Evolutionary conservation across 2,888 invertebrate genomes (phyloP).

Genomic region (Drepana falcataria): DNA sequence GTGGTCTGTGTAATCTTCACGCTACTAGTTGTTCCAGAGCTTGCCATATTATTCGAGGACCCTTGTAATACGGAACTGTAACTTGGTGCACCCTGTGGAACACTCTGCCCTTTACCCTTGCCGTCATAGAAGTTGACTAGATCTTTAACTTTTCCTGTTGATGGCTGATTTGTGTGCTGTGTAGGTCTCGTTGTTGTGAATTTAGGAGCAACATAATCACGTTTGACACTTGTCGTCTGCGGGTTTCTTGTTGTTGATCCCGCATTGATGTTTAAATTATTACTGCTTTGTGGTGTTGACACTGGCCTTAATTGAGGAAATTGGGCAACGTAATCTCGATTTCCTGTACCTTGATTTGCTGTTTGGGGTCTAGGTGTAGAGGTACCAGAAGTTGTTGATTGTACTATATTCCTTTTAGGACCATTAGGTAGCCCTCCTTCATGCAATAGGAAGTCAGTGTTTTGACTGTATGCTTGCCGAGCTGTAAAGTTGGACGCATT

Average conservation of each 20-base stretch:
- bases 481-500: conserved; percentile 21
- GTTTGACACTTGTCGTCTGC: conserved; percentile 24
- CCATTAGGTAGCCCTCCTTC: conserved; percentile 43
- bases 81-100: conserved; percentile 45
- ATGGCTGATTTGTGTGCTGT: conserved; percentile 27
- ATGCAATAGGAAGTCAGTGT: conserved; percentile 60
- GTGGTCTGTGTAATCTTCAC: conserved; percentile 22
- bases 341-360: conserved; percentile 19
- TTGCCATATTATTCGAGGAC: conserved; percentile 24
- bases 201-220: conserved; percentile 47
- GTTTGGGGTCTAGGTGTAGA: conserved; percentile 10
- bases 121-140: conserved; percentile 59
- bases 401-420: conserved; percentile 40
- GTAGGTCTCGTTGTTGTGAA: conserved; percentile 24
- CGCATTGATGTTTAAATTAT: conserved; percentile 3
- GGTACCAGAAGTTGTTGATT: conserved; percentile 15
- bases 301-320: conserved; percentile 31
- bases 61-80: conserved; percentile 60
- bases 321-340: conserved; percentile 30
- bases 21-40: conserved; percentile 14
- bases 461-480: conserved; percentile 42
- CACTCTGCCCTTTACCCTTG: conserved; percentile 32
- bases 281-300: conserved; percentile 9
- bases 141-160: conserved; percentile 58
- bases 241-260: conserved; percentile 9